These are phyloP conservation scores for Antennarius maculatus DNA, from an alignment of 2,797 vertebrate genomes.

Conservation along the genomic window DNA sequence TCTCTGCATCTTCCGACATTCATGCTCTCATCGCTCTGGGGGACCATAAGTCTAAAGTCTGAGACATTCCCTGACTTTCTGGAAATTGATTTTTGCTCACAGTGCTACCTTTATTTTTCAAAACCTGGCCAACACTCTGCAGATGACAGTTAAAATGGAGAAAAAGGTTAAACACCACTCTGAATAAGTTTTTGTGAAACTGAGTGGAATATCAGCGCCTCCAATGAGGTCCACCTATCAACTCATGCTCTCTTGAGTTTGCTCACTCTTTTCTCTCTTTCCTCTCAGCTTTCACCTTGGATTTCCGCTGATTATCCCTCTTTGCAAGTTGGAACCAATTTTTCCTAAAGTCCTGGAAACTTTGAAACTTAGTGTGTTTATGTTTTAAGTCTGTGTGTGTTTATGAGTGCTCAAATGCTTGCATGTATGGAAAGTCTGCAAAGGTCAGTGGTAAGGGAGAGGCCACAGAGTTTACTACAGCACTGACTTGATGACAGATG, in stretches of 20 bases:
- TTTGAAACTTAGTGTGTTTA: constrained; percentile 42
- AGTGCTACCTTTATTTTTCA: constrained; percentile 40
- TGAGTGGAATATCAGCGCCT: constrained; percentile 63
- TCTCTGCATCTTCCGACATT: constrained; percentile 57
- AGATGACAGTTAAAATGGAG: constrained; percentile 22
- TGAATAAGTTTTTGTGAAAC: constrained; percentile 57
- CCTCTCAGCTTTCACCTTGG: constrained; percentile 56
- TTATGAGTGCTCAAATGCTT: constrained; percentile 20
- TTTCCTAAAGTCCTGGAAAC: constrained; percentile 63
- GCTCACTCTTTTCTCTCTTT: constrained; percentile 28
- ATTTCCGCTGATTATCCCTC: constrained; percentile 69
- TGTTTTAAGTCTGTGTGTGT: constrained; percentile 16
- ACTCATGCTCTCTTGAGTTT: constrained; percentile 54
- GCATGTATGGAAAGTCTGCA: constrained; percentile 44
- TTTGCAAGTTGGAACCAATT: constrained; percentile 60
- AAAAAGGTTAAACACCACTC: constrained; percentile 38
- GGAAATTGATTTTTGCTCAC: constrained; percentile 54
- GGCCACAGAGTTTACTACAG: constrained; percentile 59
- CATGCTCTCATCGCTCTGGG: constrained; percentile 68
- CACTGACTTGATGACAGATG: constrained; percentile 78
- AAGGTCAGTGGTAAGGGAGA: constrained; percentile 49
- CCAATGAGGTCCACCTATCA: constrained; percentile 52
- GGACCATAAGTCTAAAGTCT: constrained; percentile 42
- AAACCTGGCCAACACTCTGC: constrained; percentile 41
- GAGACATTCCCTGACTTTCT: constrained; percentile 38